phyloP scores from a whole-genome alignment of 2,113 vertebrate genomes.

The Mirounga angustirostris region DNA sequence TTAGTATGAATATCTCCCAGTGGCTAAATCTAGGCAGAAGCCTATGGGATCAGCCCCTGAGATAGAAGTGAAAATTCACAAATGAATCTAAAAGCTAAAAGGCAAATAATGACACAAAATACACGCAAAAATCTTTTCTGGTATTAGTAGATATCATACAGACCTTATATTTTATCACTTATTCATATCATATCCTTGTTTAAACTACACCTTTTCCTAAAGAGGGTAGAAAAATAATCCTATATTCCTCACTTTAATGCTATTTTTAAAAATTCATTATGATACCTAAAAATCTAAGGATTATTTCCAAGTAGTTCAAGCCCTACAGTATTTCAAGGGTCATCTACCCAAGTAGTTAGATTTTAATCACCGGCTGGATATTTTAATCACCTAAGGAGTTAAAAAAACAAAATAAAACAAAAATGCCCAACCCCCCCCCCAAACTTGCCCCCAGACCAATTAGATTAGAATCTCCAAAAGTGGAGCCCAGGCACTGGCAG shows the following conservation, averaged over 20 bases:
- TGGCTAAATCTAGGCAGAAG: not conserved
- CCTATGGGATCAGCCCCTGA: not conserved
- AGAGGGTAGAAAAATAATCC: not conserved
- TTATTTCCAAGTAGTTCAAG: not conserved
- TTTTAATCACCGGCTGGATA: conserved; percentile 41
- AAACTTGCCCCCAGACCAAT: not conserved
- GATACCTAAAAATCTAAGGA: not conserved
- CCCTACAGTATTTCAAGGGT: not conserved
- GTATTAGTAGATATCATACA: not conserved
- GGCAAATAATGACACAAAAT: conserved; percentile 18
- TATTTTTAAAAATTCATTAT: not conserved
- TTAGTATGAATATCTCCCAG: not conserved
- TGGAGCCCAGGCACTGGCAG: not conserved
- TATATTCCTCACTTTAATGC: not conserved
- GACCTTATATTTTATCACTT: not conserved
- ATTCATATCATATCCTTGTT: not conserved
- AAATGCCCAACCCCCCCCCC: not conserved
- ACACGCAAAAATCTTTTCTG: not conserved
- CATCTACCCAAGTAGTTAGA: not conserved
- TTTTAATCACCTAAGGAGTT: not conserved
- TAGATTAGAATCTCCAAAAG: conserved; percentile 46
- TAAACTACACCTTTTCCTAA: not conserved
- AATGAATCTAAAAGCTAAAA: not conserved
- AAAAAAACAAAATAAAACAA: not conserved
- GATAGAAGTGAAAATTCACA: conserved; percentile 1